Evolutionary conservation across 2,797 vertebrate genomes (phyloP).

Genomic region (Coreius guichenoti): DNA sequence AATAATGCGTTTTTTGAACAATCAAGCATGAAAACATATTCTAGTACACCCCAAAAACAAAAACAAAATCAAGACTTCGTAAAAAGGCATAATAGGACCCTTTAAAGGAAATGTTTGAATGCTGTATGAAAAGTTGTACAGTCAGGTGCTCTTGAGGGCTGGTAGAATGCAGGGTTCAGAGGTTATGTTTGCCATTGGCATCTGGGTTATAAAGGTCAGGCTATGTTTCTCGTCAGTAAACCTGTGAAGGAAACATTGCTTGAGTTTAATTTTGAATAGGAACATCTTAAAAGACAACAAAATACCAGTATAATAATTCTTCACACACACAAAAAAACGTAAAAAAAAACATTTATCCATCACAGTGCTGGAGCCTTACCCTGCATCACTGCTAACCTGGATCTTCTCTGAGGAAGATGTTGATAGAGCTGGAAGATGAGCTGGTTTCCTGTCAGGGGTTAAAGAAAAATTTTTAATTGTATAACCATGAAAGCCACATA

Average conservation of each 20-base stretch:
- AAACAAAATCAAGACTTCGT: too few relatives aligned
- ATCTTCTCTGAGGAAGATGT: constrained; percentile 31
- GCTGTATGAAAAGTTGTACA: not conserved
- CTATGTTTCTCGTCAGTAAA: not conserved
- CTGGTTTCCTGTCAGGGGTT: constrained; percentile 28
- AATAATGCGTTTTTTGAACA: too few relatives aligned
- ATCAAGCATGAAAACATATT: too few relatives aligned
- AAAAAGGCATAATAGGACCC: too few relatives aligned
- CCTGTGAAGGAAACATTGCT: constrained; percentile 14
- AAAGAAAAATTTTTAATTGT: not conserved
- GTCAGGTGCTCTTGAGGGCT: constrained; percentile 11
- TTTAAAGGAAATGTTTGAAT: not conserved
- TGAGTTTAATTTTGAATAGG: not conserved
- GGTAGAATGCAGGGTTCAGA: constrained; percentile 19
- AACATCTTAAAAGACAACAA: not conserved
- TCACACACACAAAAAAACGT: not conserved
- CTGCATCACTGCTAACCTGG: constrained; percentile 22
- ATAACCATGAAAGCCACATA: not conserved
- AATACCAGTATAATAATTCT: constrained; percentile 1
- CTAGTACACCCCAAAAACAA: too few relatives aligned
- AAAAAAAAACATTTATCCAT: not conserved
- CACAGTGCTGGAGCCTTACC: constrained; percentile 22
- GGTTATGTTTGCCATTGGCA: constrained; percentile 3
- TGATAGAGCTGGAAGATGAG: not conserved
- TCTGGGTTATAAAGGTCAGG: constrained; percentile 29